Evolutionary conservation across 2,113 vertebrate species (phyloP), one percentile per base, ranked within the genome.

Genomic region (Pipa parva): DNA sequence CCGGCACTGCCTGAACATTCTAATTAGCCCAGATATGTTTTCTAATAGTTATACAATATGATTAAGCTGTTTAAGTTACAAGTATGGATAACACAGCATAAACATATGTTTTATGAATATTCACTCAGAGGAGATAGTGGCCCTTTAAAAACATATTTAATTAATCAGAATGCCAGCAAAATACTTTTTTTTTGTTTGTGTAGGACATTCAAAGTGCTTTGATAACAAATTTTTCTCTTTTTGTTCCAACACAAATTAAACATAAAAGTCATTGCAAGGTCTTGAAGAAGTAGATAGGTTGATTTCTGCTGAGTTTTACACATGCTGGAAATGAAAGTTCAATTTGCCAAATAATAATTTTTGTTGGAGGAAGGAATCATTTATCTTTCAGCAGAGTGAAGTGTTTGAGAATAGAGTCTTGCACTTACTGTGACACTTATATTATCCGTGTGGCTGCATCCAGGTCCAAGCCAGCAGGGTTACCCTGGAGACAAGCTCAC

Each of bases 341-440:
- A 33, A 63, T 63, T 63, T 63, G 62, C 49, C 49, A 52, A 63
- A 54, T 52, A 63, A 63, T 63, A 65, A 51, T 63, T 63, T 56
- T 24, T 51, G 39, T 27, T 3, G 7, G 36, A 42, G 37, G 50
- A 26, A 56, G n/a, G 29, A 42, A 1, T 10, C 18, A 29, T 65
- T 45, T 21, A 46, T 65, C 63, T 54, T 24, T 24, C 21, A 26
- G 7, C 27, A 21, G 45, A 50, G 18, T 20, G 45, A 22, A 27
- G 59, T 9, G 25, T 29, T 18, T 20, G 12, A 33, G 27, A 63
- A 49, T 36, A 25, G 57, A 59, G 57, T 4, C 37, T 36, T 46
- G 3, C 22, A 9, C 37, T 45, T 39, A 24, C 31, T 3, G 25
- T 52, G 46, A 51, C 60, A 36, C 8, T 24, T 4, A 12, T 18